phyloP scores from a whole-genome alignment of 2,888 invertebrate genomes.

The Spodoptera picta region DNA sequence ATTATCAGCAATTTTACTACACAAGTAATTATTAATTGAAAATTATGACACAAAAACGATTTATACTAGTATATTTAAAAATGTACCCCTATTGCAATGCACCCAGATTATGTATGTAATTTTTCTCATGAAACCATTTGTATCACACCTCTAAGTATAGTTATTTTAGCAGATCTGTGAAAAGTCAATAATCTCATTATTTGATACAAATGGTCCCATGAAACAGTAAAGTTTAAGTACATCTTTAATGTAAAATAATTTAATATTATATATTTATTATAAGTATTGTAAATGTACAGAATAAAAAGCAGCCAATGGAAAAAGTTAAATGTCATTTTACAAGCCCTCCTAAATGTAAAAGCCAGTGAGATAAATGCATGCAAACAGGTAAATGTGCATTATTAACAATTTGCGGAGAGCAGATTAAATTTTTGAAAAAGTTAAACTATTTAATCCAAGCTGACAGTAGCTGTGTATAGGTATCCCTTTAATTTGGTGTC shows the following conservation, averaged over 20 bases:
- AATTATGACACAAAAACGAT: conserved; percentile 56
- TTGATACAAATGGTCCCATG: conserved; percentile 60
- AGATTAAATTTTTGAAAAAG: conserved; percentile 67
- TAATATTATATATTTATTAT: conserved; percentile 46
- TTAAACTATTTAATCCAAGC: conserved; percentile 46
- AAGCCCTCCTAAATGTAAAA: conserved; percentile 79
- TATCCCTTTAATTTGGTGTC: conserved; percentile 49
- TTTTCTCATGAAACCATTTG: conserved; percentile 66
- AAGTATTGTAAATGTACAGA: conserved; percentile 64
- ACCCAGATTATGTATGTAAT: conserved; percentile 67
- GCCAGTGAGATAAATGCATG: conserved; percentile 82
- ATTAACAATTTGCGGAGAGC: conserved; percentile 78
- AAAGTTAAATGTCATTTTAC: conserved; percentile 73
- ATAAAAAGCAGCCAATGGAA: conserved; percentile 82
- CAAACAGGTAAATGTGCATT: conserved; percentile 82
- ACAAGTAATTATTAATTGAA: conserved; percentile 59
- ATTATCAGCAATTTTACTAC: conserved; percentile 61
- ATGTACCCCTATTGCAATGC: conserved; percentile 78
- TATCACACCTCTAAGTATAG: conserved; percentile 40
- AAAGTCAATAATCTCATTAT: conserved; percentile 5
- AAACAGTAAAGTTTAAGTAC: conserved; percentile 67
- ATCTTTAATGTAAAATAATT: conserved; percentile 58
- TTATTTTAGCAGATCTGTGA: conserved; percentile 9
- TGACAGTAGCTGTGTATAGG: conserved; percentile 53
- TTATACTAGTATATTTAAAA: conserved; percentile 55